phyloP scores from a whole-genome alignment of 2,888 invertebrate species.

The Sminthurides aquaticus region DNA sequence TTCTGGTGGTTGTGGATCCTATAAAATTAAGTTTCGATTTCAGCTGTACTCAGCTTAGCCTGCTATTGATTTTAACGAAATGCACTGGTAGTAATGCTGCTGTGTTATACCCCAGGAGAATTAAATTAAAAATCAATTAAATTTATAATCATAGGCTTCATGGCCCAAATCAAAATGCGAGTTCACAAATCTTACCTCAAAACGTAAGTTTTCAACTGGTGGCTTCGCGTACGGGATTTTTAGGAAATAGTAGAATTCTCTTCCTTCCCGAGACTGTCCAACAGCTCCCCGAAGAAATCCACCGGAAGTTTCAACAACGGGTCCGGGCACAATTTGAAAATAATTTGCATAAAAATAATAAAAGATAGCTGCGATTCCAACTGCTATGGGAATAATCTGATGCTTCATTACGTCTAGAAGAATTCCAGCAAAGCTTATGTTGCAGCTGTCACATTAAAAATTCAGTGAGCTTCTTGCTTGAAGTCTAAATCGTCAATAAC shows the following conservation, averaged over 20 bases:
- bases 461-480: too few species aligned
- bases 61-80: background rate
- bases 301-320: background rate
- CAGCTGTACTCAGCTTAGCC: too few species aligned
- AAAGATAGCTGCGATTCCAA: too few species aligned
- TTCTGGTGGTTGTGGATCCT: background rate
- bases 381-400: too few species aligned
- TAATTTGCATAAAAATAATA: too few species aligned
- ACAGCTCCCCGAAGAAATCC: background rate
- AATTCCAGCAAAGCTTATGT: too few species aligned
- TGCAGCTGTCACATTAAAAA: too few species aligned
- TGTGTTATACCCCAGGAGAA: background rate
- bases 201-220: constrained; percentile 1
- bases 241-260: background rate
- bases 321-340: too few species aligned
- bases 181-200: background rate
- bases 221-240: constrained; percentile 13
- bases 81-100: background rate
- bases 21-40: background rate
- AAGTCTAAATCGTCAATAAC: too few species aligned
- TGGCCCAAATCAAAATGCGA: background rate
- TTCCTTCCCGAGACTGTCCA: background rate
- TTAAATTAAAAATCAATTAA: background rate
- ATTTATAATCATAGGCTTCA: background rate
- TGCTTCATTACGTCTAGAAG: too few species aligned